Evolutionary conservation across 2,113 vertebrate genomes (phyloP).

Genomic region (Ceyx melanurus): DNA sequence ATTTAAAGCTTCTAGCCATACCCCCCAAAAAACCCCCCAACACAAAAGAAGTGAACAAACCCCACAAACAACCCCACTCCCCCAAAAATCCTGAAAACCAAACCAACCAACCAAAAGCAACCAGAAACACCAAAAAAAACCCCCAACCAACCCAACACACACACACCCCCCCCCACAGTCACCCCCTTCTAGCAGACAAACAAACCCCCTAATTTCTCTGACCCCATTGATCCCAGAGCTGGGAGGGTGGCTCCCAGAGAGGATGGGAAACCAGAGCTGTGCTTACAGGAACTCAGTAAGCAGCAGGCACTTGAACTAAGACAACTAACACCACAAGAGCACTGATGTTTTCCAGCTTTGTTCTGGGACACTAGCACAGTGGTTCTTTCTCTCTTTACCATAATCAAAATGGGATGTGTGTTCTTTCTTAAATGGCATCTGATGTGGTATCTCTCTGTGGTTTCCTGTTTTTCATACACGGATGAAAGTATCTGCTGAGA

Average conservation of each 20-base stretch:
- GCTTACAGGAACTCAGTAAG: background rate
- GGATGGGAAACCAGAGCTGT: background rate
- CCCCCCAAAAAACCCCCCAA: background rate
- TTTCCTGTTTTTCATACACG: slow-evolving; percentile 80
- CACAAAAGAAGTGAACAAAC: background rate
- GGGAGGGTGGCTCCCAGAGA: background rate
- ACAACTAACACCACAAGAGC: background rate
- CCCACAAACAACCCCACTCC: rapidly evolving
- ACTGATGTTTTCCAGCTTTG: background rate
- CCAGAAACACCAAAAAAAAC: background rate
- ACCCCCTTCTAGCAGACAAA: too few species aligned
- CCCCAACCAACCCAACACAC: background rate
- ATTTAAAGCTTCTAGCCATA: background rate
- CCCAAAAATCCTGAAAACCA: background rate
- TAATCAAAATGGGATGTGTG: slow-evolving; percentile 67
- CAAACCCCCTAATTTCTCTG: background rate
- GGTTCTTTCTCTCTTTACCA: slow-evolving; percentile 45
- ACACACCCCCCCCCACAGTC: background rate
- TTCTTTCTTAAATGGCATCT: slow-evolving; percentile 73
- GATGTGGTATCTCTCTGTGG: slow-evolving; percentile 79
- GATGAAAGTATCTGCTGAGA: slow-evolving; percentile 63
- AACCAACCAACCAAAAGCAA: background rate
- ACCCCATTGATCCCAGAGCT: background rate
- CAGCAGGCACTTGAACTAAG: background rate
- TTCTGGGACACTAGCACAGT: slow-evolving; percentile 41